Evolutionary conservation across 1,140 invertebrate species (phyloP).

Genomic region (Drosophila azteca): DNA sequence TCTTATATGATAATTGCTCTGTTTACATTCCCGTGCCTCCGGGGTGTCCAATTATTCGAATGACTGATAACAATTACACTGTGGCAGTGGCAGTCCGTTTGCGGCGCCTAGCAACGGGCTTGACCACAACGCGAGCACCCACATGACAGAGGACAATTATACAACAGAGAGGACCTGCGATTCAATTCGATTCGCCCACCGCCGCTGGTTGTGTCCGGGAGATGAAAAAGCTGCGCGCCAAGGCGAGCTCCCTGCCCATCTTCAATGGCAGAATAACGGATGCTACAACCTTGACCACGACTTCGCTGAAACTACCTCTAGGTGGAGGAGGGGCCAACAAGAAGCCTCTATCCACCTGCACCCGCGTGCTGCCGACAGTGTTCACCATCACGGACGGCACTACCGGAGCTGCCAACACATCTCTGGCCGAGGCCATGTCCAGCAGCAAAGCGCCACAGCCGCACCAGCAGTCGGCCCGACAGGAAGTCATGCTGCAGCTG

Average conservation of each 20-base stretch:
- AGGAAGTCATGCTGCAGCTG: conserved; percentile 47
- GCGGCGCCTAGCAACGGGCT: conserved; percentile 59
- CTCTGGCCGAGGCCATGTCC: conserved; percentile 63
- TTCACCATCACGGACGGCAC: conserved; percentile 73
- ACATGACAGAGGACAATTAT: conserved; percentile 34
- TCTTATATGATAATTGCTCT: conserved; percentile 14
- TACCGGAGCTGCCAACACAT: conserved; percentile 54
- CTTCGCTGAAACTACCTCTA: conserved; percentile 60
- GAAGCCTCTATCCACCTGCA: conserved; percentile 12
- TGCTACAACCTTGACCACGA: conserved; percentile 66
- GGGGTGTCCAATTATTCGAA: conserved; percentile 43
- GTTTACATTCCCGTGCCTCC: not conserved
- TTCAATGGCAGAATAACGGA: conserved; percentile 79
- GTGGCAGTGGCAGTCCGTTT: not conserved
- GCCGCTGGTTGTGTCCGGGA: conserved; percentile 20
- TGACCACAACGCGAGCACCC: conserved; percentile 65
- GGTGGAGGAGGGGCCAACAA: conserved; percentile 9
- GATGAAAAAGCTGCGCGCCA: conserved; percentile 76
- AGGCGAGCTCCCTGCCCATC: conserved; percentile 73
- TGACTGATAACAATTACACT: conserved; percentile 25
- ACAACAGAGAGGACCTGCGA: conserved; percentile 31
- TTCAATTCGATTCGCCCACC: conserved; percentile 17
- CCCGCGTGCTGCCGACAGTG: conserved; percentile 49
- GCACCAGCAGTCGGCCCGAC: conserved; percentile 10
- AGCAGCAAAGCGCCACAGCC: conserved; percentile 28